phyloP scores from a whole-genome alignment of 2,797 vertebrate genomes.

The Myotis myotis region DNA sequence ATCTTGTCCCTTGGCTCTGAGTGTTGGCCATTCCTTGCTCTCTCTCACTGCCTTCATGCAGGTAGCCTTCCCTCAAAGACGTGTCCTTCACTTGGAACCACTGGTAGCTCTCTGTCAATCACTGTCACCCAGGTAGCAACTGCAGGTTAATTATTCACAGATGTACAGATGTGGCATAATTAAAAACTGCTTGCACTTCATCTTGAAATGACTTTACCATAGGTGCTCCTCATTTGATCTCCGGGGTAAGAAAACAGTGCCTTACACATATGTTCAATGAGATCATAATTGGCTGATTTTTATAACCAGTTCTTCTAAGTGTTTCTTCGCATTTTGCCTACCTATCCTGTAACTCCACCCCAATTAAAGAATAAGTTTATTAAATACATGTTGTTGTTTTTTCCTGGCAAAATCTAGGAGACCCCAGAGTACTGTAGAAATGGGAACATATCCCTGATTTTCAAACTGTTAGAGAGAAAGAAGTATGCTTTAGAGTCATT shows the following conservation, averaged over 20 bases:
- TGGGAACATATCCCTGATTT: constrained; percentile 20
- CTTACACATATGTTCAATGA: not conserved
- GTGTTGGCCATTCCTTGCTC: not conserved
- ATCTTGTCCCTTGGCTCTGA: not conserved
- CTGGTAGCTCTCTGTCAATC: not conserved
- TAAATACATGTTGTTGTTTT: not conserved
- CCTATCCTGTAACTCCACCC: not conserved
- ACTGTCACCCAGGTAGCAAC: not conserved
- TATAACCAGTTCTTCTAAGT: not conserved
- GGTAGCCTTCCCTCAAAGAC: not conserved
- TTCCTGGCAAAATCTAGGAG: not conserved
- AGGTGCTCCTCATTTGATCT: not conserved
- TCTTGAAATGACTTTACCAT: not conserved
- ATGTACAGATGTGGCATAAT: not conserved
- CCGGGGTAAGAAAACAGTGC: not conserved
- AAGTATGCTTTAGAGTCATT: constrained; percentile 26
- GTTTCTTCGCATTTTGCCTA: not conserved
- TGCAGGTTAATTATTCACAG: not conserved
- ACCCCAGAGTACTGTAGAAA: not conserved
- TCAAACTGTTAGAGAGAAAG: constrained; percentile 32
- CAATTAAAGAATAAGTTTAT: not conserved
- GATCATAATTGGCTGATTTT: not conserved
- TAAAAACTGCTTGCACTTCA: not conserved
- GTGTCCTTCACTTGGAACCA: not conserved
- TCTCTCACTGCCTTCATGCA: not conserved